Percentiles rank a stretch among this genome's conserved stretches.
phyloP scores from a whole-genome alignment of 2,113 vertebrate genomes.

The Pelmatolapia mariae region DNA sequence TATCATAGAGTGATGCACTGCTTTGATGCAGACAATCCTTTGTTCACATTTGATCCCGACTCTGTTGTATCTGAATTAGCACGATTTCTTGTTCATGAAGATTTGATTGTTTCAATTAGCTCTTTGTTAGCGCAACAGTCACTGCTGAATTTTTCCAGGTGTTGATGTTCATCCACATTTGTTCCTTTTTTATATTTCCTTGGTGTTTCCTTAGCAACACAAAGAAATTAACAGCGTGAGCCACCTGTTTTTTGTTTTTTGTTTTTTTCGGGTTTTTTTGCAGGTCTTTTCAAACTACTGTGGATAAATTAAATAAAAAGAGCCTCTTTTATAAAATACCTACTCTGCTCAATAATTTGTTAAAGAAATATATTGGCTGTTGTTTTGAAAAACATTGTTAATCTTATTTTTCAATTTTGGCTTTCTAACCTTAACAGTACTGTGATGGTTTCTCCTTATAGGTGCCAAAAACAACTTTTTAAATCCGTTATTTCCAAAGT shows the following conservation, averaged over 20 bases:
- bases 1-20: background rate
- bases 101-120: background rate
- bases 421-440: background rate
- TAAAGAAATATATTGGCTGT: background rate
- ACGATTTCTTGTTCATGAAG: background rate
- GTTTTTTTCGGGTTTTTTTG: background rate
- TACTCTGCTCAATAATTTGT: background rate
- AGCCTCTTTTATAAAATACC: background rate
- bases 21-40: background rate
- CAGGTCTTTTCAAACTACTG: background rate
- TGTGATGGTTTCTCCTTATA: background rate
- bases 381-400: background rate
- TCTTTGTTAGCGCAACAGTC: background rate
- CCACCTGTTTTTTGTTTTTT: background rate
- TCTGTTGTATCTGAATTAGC: background rate
- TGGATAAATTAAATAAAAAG: background rate
- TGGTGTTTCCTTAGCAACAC: background rate
- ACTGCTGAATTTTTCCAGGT: background rate
- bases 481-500: background rate
- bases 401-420: background rate
- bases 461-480: background rate
- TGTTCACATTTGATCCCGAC: background rate
- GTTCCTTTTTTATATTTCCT: background rate
- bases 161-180: background rate
- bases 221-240: background rate